Evolutionary conservation across 2,888 invertebrate genomes (phyloP), one percentile per base, ranked within the genome.

Genomic region (Drosophila hamatofila): DNA sequence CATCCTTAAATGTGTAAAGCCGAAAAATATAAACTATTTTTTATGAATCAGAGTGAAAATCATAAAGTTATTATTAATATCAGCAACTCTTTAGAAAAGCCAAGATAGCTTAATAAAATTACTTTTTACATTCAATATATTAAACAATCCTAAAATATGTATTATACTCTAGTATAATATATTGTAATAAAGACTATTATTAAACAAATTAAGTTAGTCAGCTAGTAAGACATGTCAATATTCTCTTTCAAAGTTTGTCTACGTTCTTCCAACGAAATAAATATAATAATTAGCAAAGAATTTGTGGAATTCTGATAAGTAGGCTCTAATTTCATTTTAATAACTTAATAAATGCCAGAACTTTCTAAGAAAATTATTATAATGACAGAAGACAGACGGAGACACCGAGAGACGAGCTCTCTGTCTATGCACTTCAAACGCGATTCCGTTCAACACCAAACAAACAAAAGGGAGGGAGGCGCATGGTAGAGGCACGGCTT

Each of bases 271-370:
- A 25, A 35, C n/a, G 25, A 49, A 52, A 12, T 30, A 18, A 61
- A 67, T 54, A 30, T 30, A 63, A 63, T 69, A 64, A 79, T 87
- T 84, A 87, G 71, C 64, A 41, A 67, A 44, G 59, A 75, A 72
- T 83, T 71, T 72, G 49, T 63, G 68, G 68, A 52, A 78, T 68
- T 70, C 72, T 35, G 46, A 58, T 63, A 72, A 77, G 64, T 75
- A 76, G 72, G 18, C 60, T 63, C 61, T 84, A 87, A 89, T 86
- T 73, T 58, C 27, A 65, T 81, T 84, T 87, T 86, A 86, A 86
- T 86, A 84, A 87, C 88, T 86, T 87, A 84, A 86, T 89, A 84
- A 78, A 81, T 59, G 61, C 76, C 12, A 74, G 74, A 81, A 76
- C 54, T 81, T 84, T 80, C 78, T 59, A 67, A 49, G 85, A 80